Evolutionary conservation across 2,797 vertebrate species (phyloP).

Genomic region (Smutsia gigantea): DNA sequence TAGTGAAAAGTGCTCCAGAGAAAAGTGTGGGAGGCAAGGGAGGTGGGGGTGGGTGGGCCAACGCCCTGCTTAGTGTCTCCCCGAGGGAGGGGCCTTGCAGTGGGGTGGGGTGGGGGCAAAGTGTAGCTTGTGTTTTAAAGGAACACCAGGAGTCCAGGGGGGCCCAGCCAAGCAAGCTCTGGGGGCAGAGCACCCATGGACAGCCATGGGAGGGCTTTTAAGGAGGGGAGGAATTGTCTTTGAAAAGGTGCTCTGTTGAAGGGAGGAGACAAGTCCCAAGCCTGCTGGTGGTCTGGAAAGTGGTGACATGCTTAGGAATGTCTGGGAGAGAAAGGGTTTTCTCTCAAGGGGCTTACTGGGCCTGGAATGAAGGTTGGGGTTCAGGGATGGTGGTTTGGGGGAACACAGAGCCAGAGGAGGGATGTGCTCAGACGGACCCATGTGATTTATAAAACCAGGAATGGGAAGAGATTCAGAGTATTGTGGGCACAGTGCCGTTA

Average conservation of each 20-base stretch:
- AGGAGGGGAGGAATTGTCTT: not conserved
- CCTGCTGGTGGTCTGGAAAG: not conserved
- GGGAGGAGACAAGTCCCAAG: not conserved
- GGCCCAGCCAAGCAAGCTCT: not conserved
- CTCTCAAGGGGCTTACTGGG: not conserved
- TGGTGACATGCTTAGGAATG: too few species aligned
- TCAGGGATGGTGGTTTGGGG: not conserved
- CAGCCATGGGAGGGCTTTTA: too few species aligned
- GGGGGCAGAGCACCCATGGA: not conserved
- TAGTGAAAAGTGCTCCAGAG: not conserved
- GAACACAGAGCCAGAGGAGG: too few species aligned
- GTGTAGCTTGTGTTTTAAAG: too few species aligned
- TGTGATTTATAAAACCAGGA: not conserved
- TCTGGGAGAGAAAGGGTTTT: not conserved
- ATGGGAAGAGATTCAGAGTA: not conserved
- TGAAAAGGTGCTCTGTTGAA: not conserved
- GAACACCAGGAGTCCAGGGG: not conserved
- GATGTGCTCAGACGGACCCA: not conserved
- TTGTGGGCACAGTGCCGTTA: not conserved
- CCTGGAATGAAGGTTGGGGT: not conserved
- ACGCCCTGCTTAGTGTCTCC: too few species aligned
- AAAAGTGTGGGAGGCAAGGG: too few species aligned
- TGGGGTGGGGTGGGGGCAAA: too few species aligned
- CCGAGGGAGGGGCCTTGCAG: too few species aligned
- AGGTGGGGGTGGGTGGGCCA: too few species aligned